Evolutionary conservation across 2,113 vertebrate genomes (phyloP).

Genomic region (Etheostoma cragini): DNA sequence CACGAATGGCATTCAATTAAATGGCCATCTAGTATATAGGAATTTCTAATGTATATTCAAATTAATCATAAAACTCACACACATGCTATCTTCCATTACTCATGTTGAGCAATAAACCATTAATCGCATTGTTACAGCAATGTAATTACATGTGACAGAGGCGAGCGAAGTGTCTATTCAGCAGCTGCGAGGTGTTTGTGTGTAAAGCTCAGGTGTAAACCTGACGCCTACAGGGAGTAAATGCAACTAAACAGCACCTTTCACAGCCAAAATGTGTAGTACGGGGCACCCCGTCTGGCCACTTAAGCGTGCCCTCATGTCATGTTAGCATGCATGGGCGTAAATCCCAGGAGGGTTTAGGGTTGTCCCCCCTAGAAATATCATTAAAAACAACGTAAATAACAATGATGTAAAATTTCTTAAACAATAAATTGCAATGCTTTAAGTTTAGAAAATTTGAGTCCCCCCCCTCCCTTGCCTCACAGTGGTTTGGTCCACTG

Average conservation of each 20-base stretch:
- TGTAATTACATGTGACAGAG: conserved; percentile 54
- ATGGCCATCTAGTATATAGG: conserved; percentile 37
- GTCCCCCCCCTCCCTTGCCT: too few species aligned
- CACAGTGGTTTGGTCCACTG: too few species aligned
- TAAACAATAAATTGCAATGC: too few species aligned
- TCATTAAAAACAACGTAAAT: too few species aligned
- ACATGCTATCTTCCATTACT: conserved; percentile 50
- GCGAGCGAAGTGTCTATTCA: conserved; percentile 46
- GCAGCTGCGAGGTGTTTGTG: conserved; percentile 56
- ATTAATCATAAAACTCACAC: conserved; percentile 52
- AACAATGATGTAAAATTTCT: too few species aligned
- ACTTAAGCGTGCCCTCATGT: conserved; percentile 40
- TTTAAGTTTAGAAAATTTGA: too few species aligned
- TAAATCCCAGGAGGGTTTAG: too few species aligned
- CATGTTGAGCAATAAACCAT: conserved; percentile 50
- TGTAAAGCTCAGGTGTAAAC: conserved; percentile 71
- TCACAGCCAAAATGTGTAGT: not conserved
- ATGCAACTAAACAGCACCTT: conserved; percentile 13
- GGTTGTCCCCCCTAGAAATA: too few species aligned
- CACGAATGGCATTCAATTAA: conserved; percentile 59
- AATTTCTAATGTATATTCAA: conserved; percentile 59
- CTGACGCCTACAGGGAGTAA: conserved; percentile 5
- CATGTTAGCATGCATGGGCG: conserved; percentile 22
- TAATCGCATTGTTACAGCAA: conserved; percentile 60
- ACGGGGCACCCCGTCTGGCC: not conserved